Conservation (phyloP, 2,797 vertebrate genomes). For the Intellagama lesueurii region DNA sequence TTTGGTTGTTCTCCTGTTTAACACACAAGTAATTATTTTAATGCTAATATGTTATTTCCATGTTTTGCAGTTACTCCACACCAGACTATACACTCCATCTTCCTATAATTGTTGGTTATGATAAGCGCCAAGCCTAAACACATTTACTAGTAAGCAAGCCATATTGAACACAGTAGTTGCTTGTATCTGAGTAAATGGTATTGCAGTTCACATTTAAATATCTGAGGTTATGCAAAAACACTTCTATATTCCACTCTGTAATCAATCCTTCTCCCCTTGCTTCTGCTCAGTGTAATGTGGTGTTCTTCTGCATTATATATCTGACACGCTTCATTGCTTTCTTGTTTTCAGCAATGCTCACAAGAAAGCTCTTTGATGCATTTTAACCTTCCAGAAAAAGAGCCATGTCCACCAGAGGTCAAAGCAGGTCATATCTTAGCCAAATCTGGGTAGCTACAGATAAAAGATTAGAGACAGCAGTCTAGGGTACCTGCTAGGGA, state of each 20-base stretch:
- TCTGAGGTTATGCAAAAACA: background rate
- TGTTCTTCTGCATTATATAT: background rate
- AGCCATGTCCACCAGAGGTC: background rate
- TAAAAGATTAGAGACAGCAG: slow-evolving; percentile 6
- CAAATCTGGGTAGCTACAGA: background rate
- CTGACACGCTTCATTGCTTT: background rate
- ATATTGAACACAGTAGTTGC: background rate
- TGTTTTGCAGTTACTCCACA: too few species aligned
- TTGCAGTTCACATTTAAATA: background rate
- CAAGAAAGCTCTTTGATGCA: background rate
- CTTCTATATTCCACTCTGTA: background rate
- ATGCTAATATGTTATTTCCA: too few species aligned
- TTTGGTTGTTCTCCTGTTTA: too few species aligned
- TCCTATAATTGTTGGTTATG: background rate
- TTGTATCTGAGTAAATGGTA: background rate
- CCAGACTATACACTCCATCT: background rate
- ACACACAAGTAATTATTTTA: too few species aligned
- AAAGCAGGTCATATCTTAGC: background rate
- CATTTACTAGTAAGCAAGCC: background rate
- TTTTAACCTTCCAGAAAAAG: background rate
- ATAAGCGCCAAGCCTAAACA: background rate
- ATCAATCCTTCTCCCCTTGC: background rate
- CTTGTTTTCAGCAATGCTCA: background rate
- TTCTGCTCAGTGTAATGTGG: background rate
- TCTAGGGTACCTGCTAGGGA: slow-evolving; percentile 14